Evolutionary conservation across 2,113 vertebrate genomes (phyloP), one percentile per base, ranked within the genome.

Genomic region (Zootoca vivipara): DNA sequence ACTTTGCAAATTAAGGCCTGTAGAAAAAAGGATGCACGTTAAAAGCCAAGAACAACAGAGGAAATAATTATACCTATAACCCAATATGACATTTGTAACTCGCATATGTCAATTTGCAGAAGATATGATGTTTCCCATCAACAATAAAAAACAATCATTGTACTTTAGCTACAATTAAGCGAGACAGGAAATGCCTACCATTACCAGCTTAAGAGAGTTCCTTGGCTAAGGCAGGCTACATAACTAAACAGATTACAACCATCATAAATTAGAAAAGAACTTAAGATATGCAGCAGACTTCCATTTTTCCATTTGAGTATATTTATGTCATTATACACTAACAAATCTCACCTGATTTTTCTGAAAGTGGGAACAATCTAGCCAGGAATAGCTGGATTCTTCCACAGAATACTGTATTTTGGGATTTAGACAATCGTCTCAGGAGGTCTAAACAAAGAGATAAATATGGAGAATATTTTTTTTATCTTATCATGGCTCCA

Each of bases 371-470:
- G 94, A 99, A 99, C 90, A 99, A 97, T 4, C 99, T 98, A 52
- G 99, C 99, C 92, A 99, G 96, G 93, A 99, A 99, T 4, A 99
- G 98, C 56, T 99, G 99, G 94, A 99, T 99, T 94, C 99, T 96
- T 90, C 99, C 99, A 95, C 99, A 99, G 94, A 99, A 99, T 3
- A 99, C 99, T 1, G 99, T 99, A 88, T 99, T 99, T 95, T 99
- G 99, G 77, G 99, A 99, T 95, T 99, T 99, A 26, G 99, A 99
- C 78, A 99, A 97, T 95, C 99, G 97, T 96, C 99, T 97, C 78
- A 99, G 93, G 77, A 99, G 98, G 95, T 99, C 99, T 99, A 94
- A 70, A 84, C 15, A 82, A 83, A 56, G 2, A 81, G 18, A 87
- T 28, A 82, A 22, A 33, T 65, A 82, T 65, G 10, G 52, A 22